phyloP scores from a whole-genome alignment of 2,888 invertebrate species.

The Dusona sp. region DNA sequence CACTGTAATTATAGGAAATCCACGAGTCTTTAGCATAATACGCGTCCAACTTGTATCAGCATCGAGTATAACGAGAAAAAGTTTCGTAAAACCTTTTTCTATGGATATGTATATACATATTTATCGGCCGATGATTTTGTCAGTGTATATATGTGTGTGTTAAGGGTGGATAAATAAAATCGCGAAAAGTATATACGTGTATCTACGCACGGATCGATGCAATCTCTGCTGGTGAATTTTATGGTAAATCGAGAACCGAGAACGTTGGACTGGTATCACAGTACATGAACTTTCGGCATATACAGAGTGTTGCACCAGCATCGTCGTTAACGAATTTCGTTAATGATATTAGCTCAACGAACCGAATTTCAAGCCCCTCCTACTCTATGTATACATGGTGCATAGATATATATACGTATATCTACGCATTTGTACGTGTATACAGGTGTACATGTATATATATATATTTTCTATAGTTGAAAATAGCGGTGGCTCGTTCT shows the following conservation, averaged over 20 bases:
- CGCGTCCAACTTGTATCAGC: slow-evolving; percentile 42
- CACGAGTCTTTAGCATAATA: slow-evolving; percentile 63
- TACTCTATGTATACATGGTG: slow-evolving; percentile 18
- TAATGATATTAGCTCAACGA: slow-evolving; percentile 76
- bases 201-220: slow-evolving; percentile 46
- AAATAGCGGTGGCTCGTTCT: slow-evolving; percentile 17
- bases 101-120: neutral
- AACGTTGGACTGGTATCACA: slow-evolving; percentile 24
- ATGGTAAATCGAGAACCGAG: slow-evolving; percentile 47
- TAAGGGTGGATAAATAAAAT: slow-evolving; percentile 19
- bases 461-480: neutral
- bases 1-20: slow-evolving; percentile 65
- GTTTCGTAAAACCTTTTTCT: slow-evolving; percentile 22
- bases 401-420: slow-evolving; percentile 21
- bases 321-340: slow-evolving; percentile 77
- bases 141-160: neutral
- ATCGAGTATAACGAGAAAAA: slow-evolving; percentile 19
- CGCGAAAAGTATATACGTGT: slow-evolving; percentile 10
- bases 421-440: slow-evolving; percentile 10
- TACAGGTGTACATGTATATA: neutral
- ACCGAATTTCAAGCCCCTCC: slow-evolving; percentile 59
- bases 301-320: slow-evolving; percentile 34
- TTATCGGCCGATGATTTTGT: neutral
- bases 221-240: slow-evolving; percentile 52
- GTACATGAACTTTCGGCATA: slow-evolving; percentile 25